Percentiles rank a stretch among this genome's conserved stretches.
Conservation (phyloP, 2,888 invertebrate genomes). For the Microplitis manilae region DNA sequence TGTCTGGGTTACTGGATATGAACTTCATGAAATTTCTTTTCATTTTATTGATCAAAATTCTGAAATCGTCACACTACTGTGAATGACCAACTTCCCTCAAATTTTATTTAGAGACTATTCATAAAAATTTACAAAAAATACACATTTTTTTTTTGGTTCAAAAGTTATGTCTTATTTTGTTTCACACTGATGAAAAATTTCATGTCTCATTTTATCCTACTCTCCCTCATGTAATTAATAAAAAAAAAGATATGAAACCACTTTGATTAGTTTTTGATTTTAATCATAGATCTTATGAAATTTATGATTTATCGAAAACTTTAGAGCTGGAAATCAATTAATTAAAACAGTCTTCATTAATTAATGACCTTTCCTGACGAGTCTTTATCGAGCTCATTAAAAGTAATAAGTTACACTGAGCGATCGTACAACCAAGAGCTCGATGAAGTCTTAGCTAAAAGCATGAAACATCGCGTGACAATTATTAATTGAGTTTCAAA, state of each 20-base stretch:
- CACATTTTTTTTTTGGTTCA: too few relatives aligned
- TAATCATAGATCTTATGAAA: neutral
- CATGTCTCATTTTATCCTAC: too few relatives aligned
- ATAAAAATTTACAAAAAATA: too few relatives aligned
- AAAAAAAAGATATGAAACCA: neutral
- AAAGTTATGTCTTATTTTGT: too few relatives aligned
- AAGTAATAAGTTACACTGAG: neutral
- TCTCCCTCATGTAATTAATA: too few relatives aligned
- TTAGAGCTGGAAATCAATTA: neutral
- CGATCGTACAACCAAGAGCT: neutral
- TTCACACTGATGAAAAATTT: too few relatives aligned
- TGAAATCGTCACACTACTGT: too few relatives aligned
- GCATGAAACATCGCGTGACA: neutral
- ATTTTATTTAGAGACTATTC: too few relatives aligned
- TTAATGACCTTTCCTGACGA: neutral
- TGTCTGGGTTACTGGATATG: too few relatives aligned
- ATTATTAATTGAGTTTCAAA: neutral
- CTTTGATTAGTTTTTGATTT: neutral
- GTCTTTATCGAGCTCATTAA: neutral
- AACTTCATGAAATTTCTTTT: too few relatives aligned
- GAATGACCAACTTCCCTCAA: too few relatives aligned
- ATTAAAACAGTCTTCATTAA: neutral
- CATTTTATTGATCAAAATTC: too few relatives aligned
- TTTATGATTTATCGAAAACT: neutral
- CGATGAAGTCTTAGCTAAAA: neutral